Base-by-base conservation (phyloP, 2,113 vertebrate genomes). In the Labrus mixtus region DNA sequence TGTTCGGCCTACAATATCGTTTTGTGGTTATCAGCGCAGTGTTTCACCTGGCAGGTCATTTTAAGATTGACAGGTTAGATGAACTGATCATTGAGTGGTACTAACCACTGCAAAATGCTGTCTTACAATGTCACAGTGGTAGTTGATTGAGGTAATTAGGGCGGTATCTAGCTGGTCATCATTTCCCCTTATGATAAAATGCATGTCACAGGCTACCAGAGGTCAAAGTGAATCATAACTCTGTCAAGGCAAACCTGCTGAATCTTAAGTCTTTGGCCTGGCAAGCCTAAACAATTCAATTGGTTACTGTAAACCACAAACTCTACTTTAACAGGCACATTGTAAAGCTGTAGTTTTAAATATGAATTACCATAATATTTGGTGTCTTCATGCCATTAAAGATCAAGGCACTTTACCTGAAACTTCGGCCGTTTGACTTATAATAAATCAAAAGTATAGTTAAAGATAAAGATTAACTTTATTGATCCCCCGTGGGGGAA, bases 211-310 rank as follows among this genome's bases (percentile, higher is more conserved):
- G 43, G 72, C 57, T 59, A 67, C 39, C 43, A 54, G 58, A 79
- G 64, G 78, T 79, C 68, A 78, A 3, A 56, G 53, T 82, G 75
- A 82, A 63, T 78, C 75, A 78, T 77, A 7, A 19, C 16, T 6
- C 46, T 48, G 6, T 19, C 6, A 8, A 48, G 46, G 46, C 56
- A n/a, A n/a, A n/a, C n/a, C n/a, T 29, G 0, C 46, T 70, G 36
- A 25, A 25, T 39, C 29, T 0, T 7, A 37, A 45, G 36, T 9
- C 9, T 48, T 20, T 37, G 15, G 9, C 10, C 5, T 8, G 11
- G 56, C 23, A 25, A 50, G 69, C 20, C 2, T 8, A 3, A n/a
- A 9, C 1, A 20, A 25, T 60, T 60, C 6, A 36, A 19, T 1
- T 55, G 9, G 15, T 22, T 22, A 37, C 0, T 33, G 29, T 33